Base-by-base conservation (phyloP, 2,888 invertebrate species). In the Euclidia mi region DNA sequence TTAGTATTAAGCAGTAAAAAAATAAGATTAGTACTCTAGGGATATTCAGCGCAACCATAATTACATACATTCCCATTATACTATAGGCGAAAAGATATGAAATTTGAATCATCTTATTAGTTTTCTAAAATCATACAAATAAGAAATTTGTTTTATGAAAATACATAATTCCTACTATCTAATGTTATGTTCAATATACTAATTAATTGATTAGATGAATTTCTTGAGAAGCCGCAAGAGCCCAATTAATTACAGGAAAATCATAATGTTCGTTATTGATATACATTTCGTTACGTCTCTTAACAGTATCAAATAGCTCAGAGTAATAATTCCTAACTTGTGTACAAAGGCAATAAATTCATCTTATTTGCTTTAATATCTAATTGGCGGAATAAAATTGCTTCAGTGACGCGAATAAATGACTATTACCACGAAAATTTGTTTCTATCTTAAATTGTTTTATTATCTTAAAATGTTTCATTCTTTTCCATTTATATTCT, bases 301-400 rank as follows among this genome's bases (percentile, higher is more conserved):
- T 62, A 57, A 14, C 40, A 49, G 52, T 34, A 46, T 58, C 52
- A 61, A 71, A 63, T 62, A 47, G 44, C 59, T 29, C 29, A 46
- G 43, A 71, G 69, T 66, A 59, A 71, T 75, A 64, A 59, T 34
- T 60, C 42, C 34, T 66, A 55, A 61, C 69, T 60, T 61, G 45
- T 50, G 35, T 56, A 66, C 56, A 43, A 61, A 58, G 45, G 46
- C 57, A 46, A 71, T 69, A 49, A 69, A 69, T 74, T 53, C 28
- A 50, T 61, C 44, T 46, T 42, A 18, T 34, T 20, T 45, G 45
- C 38, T 31, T 34, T 31, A 12, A 53, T 46, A 66, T 53, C 55
- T 66, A 61, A 70, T 69, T 50, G 42, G 38, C 17, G 58, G 18
- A 35, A 25, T 48, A 48, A 53, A n/a, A n/a, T n/a, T 57, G 37